Base-by-base conservation (phyloP, 2,797 vertebrate species). In the Corythornis leucogaster region DNA sequence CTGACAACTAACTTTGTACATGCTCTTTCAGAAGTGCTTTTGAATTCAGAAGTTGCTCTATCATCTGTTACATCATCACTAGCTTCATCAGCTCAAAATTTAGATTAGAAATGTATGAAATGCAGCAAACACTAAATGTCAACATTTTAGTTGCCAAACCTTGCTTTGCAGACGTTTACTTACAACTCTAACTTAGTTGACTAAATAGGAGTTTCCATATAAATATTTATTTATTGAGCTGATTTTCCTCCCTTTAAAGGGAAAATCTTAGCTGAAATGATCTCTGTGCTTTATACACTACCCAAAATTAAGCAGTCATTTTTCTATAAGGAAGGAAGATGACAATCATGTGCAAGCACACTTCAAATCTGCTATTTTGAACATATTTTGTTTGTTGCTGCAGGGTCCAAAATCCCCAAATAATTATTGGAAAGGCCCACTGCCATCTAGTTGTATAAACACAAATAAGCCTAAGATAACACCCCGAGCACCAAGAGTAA, bases 401-500 rank as follows among this genome's bases (percentile, higher is more conserved):
- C 81, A 92, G 75, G 87, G 95, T 75, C 95, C 97, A 96, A 95
- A 97, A 96, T 97, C 93, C 96, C 96, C 87, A 97, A 96, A 95
- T 97, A 97, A 97, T 97, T 96, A 96, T 59, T 87, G 92, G 90
- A 93, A 95, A 95, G 86, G 87, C 80, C 95, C 96, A 93, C 68
- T 97, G 95, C 96, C 94, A 96, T 96, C 96, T 84, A 95, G 91
- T 94, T 96, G 96, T 96, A 92, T 97, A 97, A 98, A 98, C 97
- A 98, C 92, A 97, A 98, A 97, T 96, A 97, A 97, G 95, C 71
- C 96, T 93, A 92, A 85, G 95, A 97, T 96, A 98, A 97, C 88
- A 97, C 96, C 95, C 96, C 74, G 73, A 97, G 96, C 97, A 97
- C 96, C 96, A 96, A 96, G 96, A 97, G 94, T 98, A 98, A 98